Base-by-base conservation (phyloP, 2,113 vertebrate species). In the Tetrax tetrax region DNA sequence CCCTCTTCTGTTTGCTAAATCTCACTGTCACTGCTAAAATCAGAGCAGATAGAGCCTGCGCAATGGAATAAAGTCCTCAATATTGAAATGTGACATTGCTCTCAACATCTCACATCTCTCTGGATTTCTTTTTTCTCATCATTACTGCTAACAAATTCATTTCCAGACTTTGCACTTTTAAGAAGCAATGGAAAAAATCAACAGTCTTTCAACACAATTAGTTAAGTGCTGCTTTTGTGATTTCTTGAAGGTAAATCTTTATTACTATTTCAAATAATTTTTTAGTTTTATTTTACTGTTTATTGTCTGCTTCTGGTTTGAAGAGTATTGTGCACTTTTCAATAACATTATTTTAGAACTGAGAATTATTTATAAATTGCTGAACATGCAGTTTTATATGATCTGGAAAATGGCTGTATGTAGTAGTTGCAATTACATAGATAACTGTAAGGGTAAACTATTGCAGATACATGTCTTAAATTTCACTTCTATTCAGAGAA, bases 21-120 rank as follows among this genome's bases (percentile, higher is more conserved):
- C 99, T 99, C 99, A 99, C 99, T 99, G 98, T 99, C 99, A 98
- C 98, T 98, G 98, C 99, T 99, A 98, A 99, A 99, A 99, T 98
- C 98, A 98, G 98, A 98, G 98, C 98, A 98, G 98, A 98, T 98
- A 98, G 99, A 99, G 99, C 98, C 99, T 99, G 99, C 99, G 99
- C 99, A 99, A 99, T 99, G 99, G 99, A 99, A 99, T 99, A 99
- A 99, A 99, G 99, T 99, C 98, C 98, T 99, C 99, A 99, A 99
- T 99, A 99, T 99, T 99, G 99, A 99, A 99, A 99, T 99, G 99
- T 99, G 99, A 99, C 99, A 99, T 99, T 99, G 99, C 98, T 98
- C 97, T 98, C 98, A 98, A 98, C 98, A 99, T 98, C 99, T 99
- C 98, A 98, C 98, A 98, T 99, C 99, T 99, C 98, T 98, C 98